These are phyloP conservation scores for Drosophila kambysellisi DNA, from an alignment of 2,888 invertebrate genomes.

Conservation along the genomic window DNA sequence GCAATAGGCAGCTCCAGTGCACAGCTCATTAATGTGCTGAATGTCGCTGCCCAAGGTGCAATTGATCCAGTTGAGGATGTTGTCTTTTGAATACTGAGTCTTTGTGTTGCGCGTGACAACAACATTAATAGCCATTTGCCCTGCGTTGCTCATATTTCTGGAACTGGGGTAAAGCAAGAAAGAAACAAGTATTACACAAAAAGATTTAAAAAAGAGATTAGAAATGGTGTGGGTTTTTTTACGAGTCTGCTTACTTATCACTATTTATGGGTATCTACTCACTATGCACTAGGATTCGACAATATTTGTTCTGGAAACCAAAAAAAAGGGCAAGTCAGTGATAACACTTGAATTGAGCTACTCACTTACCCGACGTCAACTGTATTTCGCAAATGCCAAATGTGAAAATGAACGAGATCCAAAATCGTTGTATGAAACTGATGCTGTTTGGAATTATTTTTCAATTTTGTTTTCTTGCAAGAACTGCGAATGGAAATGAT, in stretches of 20 bases:
- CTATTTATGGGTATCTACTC: too few relatives aligned
- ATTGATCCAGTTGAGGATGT: conserved; percentile 12
- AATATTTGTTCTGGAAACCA: background rate
- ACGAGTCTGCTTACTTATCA: background rate
- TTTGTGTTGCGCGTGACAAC: background rate
- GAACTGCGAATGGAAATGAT: background rate
- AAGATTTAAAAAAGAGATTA: background rate
- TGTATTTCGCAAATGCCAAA: background rate
- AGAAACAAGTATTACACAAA: background rate
- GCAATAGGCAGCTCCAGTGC: conserved; percentile 36
- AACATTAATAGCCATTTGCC: background rate
- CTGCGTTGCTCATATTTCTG: background rate
- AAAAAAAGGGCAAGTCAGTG: background rate
- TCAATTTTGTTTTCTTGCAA: background rate
- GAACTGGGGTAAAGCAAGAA: background rate
- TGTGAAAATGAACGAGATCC: background rate
- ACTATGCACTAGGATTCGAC: too few relatives aligned
- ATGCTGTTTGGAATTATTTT: background rate
- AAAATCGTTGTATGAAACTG: background rate
- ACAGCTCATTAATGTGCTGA: conserved; percentile 10
- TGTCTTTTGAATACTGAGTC: background rate
- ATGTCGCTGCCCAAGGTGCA: rapidly evolving
- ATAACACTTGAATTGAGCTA: background rate
- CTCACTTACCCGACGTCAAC: background rate
- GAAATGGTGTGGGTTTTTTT: background rate